Evolutionary conservation across 2,888 invertebrate genomes (phyloP).

Genomic region (Trissolcus japonicus): DNA sequence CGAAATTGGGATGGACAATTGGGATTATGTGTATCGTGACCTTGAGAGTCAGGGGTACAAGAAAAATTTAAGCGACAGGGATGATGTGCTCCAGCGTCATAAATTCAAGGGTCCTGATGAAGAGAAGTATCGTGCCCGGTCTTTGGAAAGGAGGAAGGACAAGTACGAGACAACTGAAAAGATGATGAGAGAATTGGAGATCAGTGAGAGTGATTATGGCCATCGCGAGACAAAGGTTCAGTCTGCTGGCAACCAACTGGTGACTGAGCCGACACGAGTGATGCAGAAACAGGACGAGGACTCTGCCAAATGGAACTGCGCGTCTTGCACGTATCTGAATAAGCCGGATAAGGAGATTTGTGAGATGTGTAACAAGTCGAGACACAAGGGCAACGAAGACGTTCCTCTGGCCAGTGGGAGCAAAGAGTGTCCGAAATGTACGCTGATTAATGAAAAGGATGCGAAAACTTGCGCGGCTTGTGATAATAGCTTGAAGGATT

Average conservation of each 20-base stretch:
- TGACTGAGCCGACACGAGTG: conserved; percentile 37
- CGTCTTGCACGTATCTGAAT: conserved; percentile 85
- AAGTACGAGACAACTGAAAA: conserved; percentile 25
- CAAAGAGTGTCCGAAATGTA: conserved; percentile 85
- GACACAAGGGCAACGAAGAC: conserved; percentile 79
- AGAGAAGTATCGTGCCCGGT: conserved; percentile 48
- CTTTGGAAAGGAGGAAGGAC: conserved; percentile 59
- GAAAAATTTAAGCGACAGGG: conserved; percentile 81
- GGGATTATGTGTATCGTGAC: conserved; percentile 89
- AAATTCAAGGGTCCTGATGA: conserved; percentile 60
- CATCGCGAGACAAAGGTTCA: no score
- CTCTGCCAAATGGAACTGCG: conserved; percentile 81
- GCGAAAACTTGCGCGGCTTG: conserved; percentile 84
- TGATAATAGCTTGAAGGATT: conserved; percentile 82
- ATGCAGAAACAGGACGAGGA: conserved; percentile 4
- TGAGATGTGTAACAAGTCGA: conserved; percentile 86
- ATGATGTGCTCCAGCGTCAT: conserved; percentile 79
- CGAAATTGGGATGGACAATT: no score
- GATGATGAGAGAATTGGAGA: background rate
- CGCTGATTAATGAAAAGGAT: conserved; percentile 84
- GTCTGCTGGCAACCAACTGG: background rate
- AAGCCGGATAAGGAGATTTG: conserved; percentile 79
- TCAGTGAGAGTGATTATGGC: conserved; percentile 9
- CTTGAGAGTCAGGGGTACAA: conserved; percentile 85
- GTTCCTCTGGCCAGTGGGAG: conserved; percentile 85